Conservation (phyloP, 2,113 vertebrate genomes). For the Sceloporus tristichus region DNA sequence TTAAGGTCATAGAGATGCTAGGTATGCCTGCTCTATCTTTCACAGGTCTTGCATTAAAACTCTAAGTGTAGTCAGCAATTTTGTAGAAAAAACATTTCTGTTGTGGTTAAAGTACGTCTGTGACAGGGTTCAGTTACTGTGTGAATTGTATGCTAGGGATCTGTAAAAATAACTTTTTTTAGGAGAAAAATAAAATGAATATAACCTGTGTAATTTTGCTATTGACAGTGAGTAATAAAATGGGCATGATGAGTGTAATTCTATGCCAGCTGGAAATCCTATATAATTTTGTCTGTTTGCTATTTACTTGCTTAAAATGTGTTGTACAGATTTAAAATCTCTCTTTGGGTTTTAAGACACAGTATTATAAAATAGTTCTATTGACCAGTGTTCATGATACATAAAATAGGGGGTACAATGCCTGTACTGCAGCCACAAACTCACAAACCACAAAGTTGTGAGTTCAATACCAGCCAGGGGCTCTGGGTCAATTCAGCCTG, state of each 20-base stretch:
- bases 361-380: slow-evolving; percentile 43
- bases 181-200: slow-evolving; percentile 64
- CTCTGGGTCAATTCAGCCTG: too few species aligned
- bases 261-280: slow-evolving; percentile 69
- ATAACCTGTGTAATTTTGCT: slow-evolving; percentile 66
- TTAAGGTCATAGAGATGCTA: slow-evolving; percentile 50
- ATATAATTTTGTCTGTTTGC: slow-evolving; percentile 61
- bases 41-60: slow-evolving; percentile 48
- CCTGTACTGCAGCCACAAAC: too few species aligned
- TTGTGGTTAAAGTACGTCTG: slow-evolving; percentile 24
- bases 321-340: slow-evolving; percentile 67
- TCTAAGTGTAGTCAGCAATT: slow-evolving; percentile 36
- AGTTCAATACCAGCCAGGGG: too few species aligned
- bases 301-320: slow-evolving; percentile 60
- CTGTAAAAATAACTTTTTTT: slow-evolving; percentile 62
- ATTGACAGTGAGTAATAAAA: slow-evolving; percentile 73
- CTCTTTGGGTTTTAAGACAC: slow-evolving; percentile 48
- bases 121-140: slow-evolving; percentile 59
- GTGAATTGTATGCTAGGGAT: slow-evolving; percentile 60
- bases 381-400: slow-evolving; percentile 51
- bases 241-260: slow-evolving; percentile 65
- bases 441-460: too few species aligned
- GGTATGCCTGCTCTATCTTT: slow-evolving; percentile 54
- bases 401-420: slow-evolving; percentile 40
- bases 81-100: slow-evolving; percentile 50